Evolutionary conservation across 2,888 invertebrate species (phyloP).

Genomic region (Sussaba pulchella): DNA sequence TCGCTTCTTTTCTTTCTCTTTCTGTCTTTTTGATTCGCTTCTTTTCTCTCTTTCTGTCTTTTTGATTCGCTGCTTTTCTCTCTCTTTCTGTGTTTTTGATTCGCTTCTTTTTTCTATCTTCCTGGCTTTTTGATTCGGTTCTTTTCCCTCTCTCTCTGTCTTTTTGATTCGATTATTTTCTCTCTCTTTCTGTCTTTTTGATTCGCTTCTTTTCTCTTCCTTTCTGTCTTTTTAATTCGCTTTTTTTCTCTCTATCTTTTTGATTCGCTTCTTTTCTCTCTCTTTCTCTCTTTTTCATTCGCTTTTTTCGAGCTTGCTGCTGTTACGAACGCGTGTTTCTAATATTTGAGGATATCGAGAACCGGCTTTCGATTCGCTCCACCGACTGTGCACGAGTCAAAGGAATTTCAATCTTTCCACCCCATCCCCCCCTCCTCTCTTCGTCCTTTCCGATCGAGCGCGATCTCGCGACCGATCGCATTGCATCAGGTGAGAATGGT

Average conservation of each 20-base stretch:
- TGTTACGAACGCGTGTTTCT: constrained; percentile 41
- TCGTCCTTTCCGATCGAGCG: neutral
- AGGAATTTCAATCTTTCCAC: constrained; percentile 46
- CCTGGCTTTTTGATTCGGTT: too few relatives aligned
- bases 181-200: neutral
- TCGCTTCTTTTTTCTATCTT: constrained; percentile 4
- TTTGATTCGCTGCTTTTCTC: neutral
- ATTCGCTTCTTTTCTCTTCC: neutral
- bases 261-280: neutral
- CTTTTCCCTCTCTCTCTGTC: constrained; percentile 4
- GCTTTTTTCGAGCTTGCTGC: constrained; percentile 5
- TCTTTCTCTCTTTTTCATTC: neutral
- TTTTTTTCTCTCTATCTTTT: neutral
- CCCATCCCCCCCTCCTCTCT: too few relatives aligned
- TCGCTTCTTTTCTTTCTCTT: neutral
- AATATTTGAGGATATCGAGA: constrained; percentile 47
- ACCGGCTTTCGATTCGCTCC: constrained; percentile 62
- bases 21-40: neutral
- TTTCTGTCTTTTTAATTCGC: neutral
- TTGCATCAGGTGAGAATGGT: constrained; percentile 57
- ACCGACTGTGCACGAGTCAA: constrained; percentile 58
- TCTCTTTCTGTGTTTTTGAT: neutral
- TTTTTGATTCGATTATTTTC: neutral
- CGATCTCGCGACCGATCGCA: constrained; percentile 25
- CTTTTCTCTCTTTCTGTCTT: neutral